Conservation (phyloP, 2,888 invertebrate species). For the Sialis lutaria region DNA sequence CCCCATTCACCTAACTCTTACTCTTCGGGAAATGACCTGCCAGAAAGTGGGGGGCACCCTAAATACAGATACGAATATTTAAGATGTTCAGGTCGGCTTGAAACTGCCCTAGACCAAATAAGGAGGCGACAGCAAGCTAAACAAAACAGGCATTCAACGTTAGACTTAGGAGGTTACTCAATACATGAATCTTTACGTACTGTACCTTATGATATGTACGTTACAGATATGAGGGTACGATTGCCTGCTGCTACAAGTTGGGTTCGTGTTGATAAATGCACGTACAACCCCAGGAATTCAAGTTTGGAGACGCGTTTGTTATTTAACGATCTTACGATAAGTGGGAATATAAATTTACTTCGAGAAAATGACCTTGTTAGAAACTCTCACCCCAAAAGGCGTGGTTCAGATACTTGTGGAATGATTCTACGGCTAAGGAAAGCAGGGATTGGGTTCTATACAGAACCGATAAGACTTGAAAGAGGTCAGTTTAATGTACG, state of each 20-base stretch:
- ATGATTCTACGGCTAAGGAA: slow-evolving; percentile 62
- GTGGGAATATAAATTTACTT: slow-evolving; percentile 51
- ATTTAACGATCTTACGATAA: slow-evolving; percentile 64
- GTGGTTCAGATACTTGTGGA: slow-evolving; percentile 11
- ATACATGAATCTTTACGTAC: slow-evolving; percentile 42
- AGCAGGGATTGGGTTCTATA: slow-evolving; percentile 64
- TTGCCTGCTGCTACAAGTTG: slow-evolving; percentile 46
- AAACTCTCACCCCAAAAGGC: slow-evolving; percentile 18
- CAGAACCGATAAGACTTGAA: slow-evolving; percentile 48
- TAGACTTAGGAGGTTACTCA: slow-evolving; percentile 45
- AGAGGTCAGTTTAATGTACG: slow-evolving; percentile 54
- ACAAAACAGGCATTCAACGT: slow-evolving; percentile 22
- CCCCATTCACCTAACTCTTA: slow-evolving; percentile 19
- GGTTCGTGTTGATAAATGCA: slow-evolving; percentile 59
- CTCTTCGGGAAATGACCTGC: neutral
- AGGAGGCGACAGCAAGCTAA: slow-evolving; percentile 36
- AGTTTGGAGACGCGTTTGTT: slow-evolving; percentile 59
- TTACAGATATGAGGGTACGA: slow-evolving; percentile 49
- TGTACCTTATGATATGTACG: slow-evolving; percentile 49
- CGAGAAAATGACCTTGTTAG: slow-evolving; percentile 26
- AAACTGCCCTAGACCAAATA: slow-evolving; percentile 47
- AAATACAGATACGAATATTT: slow-evolving; percentile 7
- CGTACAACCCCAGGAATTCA: slow-evolving; percentile 54
- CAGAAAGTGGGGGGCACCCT: neutral
- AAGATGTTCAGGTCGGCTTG: slow-evolving; percentile 45